A percentile compares a stretch with the other conserved stretches of the same genome.
Conservation (phyloP, 2,113 vertebrate genomes). For the Formicarius rufipectus region DNA sequence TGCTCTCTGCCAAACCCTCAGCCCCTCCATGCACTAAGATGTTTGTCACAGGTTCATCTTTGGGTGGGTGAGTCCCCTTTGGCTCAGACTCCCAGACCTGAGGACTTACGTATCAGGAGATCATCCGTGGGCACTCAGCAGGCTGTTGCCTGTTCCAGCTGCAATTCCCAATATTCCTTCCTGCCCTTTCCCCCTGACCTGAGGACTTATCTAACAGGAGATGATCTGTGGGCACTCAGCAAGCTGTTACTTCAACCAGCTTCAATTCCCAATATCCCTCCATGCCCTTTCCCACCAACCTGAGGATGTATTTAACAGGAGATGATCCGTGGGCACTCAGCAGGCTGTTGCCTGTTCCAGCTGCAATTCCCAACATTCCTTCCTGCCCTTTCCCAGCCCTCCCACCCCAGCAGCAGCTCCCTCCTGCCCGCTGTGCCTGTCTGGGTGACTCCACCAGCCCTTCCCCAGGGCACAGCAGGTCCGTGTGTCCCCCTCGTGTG, state of each 20-base stretch:
- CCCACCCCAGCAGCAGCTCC: accelerated
- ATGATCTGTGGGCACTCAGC: accelerated
- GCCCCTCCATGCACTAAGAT: neutral
- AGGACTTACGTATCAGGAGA: accelerated
- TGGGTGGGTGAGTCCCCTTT: neutral
- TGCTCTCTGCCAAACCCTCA: neutral
- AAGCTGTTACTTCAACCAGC: accelerated
- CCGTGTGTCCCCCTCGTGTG: accelerated
- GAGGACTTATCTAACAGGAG: accelerated
- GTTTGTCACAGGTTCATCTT: neutral
- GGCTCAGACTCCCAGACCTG: neutral
- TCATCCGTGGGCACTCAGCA: neutral
- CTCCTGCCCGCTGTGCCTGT: accelerated
- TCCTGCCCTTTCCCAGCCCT: accelerated
- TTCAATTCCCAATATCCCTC: accelerated
- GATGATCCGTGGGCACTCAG: accelerated
- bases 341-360: neutral
- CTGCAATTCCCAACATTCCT: accelerated
- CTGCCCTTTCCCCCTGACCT: accelerated
- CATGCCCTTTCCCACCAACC: accelerated
- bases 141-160: accelerated
- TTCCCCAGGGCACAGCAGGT: accelerated
- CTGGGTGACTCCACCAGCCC: accelerated
- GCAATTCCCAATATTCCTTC: accelerated
- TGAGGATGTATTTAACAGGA: accelerated